Percentiles rank a stretch among this genome's conserved stretches.
Evolutionary conservation across 2,797 vertebrate species (phyloP).

Genomic region (Pampus argenteus): DNA sequence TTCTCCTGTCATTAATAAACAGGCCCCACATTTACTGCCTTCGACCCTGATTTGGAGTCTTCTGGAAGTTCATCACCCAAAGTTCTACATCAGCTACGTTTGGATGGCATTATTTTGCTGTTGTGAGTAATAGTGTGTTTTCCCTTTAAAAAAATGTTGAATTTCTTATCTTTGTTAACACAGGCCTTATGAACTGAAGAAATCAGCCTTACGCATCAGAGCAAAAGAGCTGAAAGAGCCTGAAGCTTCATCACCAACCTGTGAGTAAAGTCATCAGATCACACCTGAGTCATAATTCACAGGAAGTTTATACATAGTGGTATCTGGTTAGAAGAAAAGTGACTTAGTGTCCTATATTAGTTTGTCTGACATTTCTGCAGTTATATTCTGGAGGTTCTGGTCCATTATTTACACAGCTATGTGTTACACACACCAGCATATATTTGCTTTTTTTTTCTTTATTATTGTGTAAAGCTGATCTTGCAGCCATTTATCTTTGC

Average conservation of each 20-base stretch:
- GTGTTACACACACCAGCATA: neutral
- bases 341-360: conserved; percentile 5
- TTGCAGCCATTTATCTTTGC: conserved; percentile 31
- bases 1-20: conserved; percentile 41
- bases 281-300: conserved; percentile 26
- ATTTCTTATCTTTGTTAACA: conserved; percentile 38
- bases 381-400: neutral
- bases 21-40: conserved; percentile 31
- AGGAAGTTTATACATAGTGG: neutral
- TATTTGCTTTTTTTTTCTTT: neutral
- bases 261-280: conserved; percentile 44
- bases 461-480: conserved; percentile 22
- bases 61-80: conserved; percentile 43
- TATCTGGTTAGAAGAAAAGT: neutral
- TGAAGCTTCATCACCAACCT: conserved; percentile 41
- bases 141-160: conserved; percentile 50
- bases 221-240: conserved; percentile 24
- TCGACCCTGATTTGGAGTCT: conserved; percentile 36
- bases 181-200: neutral
- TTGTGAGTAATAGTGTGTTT: conserved; percentile 52
- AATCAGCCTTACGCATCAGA: conserved; percentile 4
- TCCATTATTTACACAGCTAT: conserved; percentile 6
- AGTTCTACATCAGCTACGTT: conserved; percentile 21
- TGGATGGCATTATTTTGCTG: conserved; percentile 63
- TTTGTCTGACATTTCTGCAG: conserved; percentile 17